phyloP scores from a whole-genome alignment of 2,797 vertebrate species.

The Peromyscus aztecus region DNA sequence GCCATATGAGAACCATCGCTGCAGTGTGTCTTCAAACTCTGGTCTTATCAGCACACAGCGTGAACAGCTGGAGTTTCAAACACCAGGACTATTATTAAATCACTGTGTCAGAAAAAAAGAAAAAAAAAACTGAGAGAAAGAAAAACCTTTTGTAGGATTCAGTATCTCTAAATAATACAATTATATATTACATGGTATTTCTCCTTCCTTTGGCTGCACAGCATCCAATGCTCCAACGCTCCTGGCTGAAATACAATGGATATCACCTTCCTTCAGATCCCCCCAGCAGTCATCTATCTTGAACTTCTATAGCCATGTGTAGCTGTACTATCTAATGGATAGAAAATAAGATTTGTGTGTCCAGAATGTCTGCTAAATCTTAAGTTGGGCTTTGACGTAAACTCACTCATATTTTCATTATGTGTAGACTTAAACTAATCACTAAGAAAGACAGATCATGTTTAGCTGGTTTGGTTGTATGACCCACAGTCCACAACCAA shows the following conservation, averaged over 20 bases:
- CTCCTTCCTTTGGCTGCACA: not conserved
- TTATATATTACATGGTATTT: slow-evolving; percentile 60
- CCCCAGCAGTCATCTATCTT: not conserved
- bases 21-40: slow-evolving; percentile 69
- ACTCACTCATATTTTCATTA: not conserved
- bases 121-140: not conserved
- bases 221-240: slow-evolving; percentile 23
- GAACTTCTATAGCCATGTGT: not conserved
- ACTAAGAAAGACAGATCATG: not conserved
- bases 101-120: slow-evolving; percentile 38
- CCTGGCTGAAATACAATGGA: slow-evolving; percentile 35
- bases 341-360: slow-evolving; percentile 13
- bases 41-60: slow-evolving; percentile 69
- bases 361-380: slow-evolving; percentile 32
- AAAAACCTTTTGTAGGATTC: slow-evolving; percentile 76
- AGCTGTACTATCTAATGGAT: not conserved
- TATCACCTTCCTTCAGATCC: slow-evolving; percentile 42
- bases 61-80: slow-evolving; percentile 78
- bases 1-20: slow-evolving; percentile 51
- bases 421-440: not conserved
- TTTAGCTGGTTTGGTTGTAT: not conserved
- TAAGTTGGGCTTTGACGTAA: not conserved
- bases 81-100: slow-evolving; percentile 82
- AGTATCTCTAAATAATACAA: slow-evolving; percentile 79
- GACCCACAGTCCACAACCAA: not conserved